Percentiles rank a stretch among this genome's conserved stretches.
These are phyloP conservation scores for Dendrolimus punctatus DNA, from an alignment of 1,140 invertebrate genomes.

Conservation along the genomic window DNA sequence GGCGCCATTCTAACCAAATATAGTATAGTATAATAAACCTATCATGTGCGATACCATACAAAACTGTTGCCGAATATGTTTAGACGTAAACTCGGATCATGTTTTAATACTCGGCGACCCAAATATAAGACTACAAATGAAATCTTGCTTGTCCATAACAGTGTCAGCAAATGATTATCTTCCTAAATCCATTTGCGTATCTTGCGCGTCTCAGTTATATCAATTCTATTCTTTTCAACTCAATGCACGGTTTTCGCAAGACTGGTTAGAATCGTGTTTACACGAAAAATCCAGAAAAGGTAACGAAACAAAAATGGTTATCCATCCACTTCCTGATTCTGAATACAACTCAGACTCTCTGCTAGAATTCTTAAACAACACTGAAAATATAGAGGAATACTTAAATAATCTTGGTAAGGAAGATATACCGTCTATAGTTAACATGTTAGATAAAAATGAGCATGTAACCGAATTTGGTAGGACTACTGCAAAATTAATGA, in stretches of 20 bases:
- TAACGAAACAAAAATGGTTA: conserved; percentile 37
- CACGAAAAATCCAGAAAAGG: conserved; percentile 41
- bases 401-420: conserved; percentile 60
- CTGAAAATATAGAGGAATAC: conserved; percentile 62
- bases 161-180: conserved; percentile 38
- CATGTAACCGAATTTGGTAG: conserved; percentile 20
- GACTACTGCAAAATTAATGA: conserved; percentile 22
- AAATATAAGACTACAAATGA: conserved; percentile 46
- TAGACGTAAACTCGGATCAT: conserved; percentile 44
- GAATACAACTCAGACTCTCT: conserved; percentile 65
- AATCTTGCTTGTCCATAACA: conserved; percentile 47
- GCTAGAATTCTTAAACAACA: conserved; percentile 61
- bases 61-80: conserved; percentile 53
- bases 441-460: conserved; percentile 50
- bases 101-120: conserved; percentile 46
- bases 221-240: conserved; percentile 63
- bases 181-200: conserved; percentile 44
- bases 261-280: conserved; percentile 54
- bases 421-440: conserved; percentile 59
- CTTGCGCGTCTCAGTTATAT: conserved; percentile 45
- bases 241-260: conserved; percentile 54
- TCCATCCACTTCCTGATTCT: conserved; percentile 56
- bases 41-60: conserved; percentile 39
- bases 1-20: too few species aligned
- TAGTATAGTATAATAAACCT: conserved; percentile 6